Evolutionary conservation across 1,140 invertebrate species (phyloP).

Genomic region (Bombus affinis): DNA sequence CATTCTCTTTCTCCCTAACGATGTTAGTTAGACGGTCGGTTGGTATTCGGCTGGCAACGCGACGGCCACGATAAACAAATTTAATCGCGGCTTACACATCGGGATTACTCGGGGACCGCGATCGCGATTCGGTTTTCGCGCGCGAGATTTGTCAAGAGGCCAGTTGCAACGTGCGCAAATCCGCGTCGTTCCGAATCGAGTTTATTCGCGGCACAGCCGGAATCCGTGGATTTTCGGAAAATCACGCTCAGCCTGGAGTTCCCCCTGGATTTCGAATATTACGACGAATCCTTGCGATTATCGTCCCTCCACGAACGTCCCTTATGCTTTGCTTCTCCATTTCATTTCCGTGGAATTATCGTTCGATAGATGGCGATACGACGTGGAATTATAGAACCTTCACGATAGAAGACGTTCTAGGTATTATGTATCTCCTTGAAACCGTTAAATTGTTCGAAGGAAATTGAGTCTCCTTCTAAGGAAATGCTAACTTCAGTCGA

Average conservation of each 20-base stretch:
- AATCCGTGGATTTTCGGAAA: slow-evolving; percentile 7
- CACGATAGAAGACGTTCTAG: neutral
- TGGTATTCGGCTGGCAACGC: slow-evolving; percentile 7
- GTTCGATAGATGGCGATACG: neutral
- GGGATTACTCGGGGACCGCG: slow-evolving; percentile 35
- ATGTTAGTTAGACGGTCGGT: neutral
- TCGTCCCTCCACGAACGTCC: neutral
- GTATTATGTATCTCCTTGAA: neutral
- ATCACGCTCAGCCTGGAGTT: neutral
- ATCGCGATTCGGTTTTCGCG: slow-evolving; percentile 39
- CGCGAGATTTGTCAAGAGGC: slow-evolving; percentile 44
- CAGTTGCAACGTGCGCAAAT: neutral
- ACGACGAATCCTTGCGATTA: slow-evolving; percentile 6
- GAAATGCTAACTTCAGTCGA: neutral
- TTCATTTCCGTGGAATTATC: slow-evolving; percentile 1
- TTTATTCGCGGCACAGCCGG: neutral
- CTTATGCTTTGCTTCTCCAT: neutral
- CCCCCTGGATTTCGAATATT: neutral
- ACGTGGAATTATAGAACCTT: neutral
- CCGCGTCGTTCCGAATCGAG: slow-evolving; percentile 37
- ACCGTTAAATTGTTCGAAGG: too few species aligned
- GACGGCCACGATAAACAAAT: slow-evolving; percentile 48
- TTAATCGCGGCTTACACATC: slow-evolving; percentile 55
- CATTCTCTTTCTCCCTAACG: neutral
- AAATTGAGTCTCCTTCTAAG: too few species aligned